phyloP scores from a whole-genome alignment of 1,140 invertebrate species.

The Penaeus vannamei region DNA sequence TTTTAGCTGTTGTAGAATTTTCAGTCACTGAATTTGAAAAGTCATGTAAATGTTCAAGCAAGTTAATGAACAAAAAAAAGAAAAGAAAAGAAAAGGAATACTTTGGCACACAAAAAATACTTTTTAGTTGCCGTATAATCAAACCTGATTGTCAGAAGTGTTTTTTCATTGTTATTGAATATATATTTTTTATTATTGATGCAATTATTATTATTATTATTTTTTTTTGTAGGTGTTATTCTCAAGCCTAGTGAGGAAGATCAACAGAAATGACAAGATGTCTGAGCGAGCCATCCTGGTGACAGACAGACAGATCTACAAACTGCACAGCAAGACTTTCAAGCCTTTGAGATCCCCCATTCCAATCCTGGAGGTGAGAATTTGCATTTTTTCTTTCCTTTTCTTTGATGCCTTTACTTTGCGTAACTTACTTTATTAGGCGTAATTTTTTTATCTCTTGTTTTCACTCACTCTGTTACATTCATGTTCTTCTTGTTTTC shows the following conservation, averaged over 20 bases:
- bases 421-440: too few relatives aligned
- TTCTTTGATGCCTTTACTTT: not conserved
- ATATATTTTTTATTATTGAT: slow-evolving; percentile 36
- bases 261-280: slow-evolving; percentile 86
- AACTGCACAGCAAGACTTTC: slow-evolving; percentile 88
- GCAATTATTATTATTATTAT: not conserved
- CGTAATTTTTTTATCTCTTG: too few relatives aligned
- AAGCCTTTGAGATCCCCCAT: slow-evolving; percentile 86
- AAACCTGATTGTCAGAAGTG: not conserved
- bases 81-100: not conserved
- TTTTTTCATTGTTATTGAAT: slow-evolving; percentile 68
- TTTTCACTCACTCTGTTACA: too few relatives aligned
- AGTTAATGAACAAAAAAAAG: not conserved
- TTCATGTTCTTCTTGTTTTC: too few relatives aligned
- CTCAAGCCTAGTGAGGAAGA: slow-evolving; percentile 76
- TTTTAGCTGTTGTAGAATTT: too few relatives aligned
- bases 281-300: slow-evolving; percentile 90
- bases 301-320: slow-evolving; percentile 90
- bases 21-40: too few relatives aligned
- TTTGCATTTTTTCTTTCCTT: not conserved
- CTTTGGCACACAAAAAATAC: too few relatives aligned
- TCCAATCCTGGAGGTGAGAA: slow-evolving; percentile 82
- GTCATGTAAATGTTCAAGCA: too few relatives aligned
- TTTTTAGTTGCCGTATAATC: too few relatives aligned
- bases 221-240: slow-evolving; percentile 74